Evolutionary conservation across 2,888 invertebrate genomes (phyloP).

Genomic region (Suillia variegata): DNA sequence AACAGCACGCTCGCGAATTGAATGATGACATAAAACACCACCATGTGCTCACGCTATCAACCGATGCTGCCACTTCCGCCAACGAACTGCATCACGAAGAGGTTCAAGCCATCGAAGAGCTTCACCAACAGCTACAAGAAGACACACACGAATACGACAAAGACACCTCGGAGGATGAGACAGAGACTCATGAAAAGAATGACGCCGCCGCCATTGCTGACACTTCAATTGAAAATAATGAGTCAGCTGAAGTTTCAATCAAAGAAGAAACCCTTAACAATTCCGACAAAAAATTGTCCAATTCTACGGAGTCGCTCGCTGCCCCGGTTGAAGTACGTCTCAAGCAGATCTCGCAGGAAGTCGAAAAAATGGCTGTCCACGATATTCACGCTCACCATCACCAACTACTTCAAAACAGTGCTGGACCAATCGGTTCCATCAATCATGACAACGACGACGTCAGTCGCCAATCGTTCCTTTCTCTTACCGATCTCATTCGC

Average conservation of each 20-base stretch:
- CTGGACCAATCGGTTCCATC: conserved; percentile 20
- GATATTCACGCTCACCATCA: conserved; percentile 30
- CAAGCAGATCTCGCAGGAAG: conserved; percentile 58
- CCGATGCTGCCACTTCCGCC: too few species aligned
- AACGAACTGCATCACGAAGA: conserved; percentile 43
- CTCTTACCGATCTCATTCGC: conserved; percentile 59
- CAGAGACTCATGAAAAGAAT: conserved; percentile 8
- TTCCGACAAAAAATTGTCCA: too few species aligned
- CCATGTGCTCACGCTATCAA: conserved; percentile 43
- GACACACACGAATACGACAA: conserved; percentile 28
- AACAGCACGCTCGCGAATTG: conserved; percentile 44
- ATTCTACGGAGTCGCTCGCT: conserved; percentile 41
- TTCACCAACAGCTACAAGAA: conserved; percentile 41
- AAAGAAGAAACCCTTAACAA: conserved; percentile 4
- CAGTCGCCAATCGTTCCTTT: conserved; percentile 58
- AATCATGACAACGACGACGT: conserved; percentile 49
- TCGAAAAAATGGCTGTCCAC: conserved; percentile 52
- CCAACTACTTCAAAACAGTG: too few species aligned
- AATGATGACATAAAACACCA: conserved; percentile 43
- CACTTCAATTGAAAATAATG: neutral
- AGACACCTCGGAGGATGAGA: conserved; percentile 6
- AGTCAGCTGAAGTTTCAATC: too few species aligned
- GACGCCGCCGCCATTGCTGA: neutral
- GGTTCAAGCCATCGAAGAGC: conserved; percentile 43
- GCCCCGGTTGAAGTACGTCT: conserved; percentile 59